Evolutionary conservation across 2,113 vertebrate genomes (phyloP).

Genomic region (Periophthalmus modestus): DNA sequence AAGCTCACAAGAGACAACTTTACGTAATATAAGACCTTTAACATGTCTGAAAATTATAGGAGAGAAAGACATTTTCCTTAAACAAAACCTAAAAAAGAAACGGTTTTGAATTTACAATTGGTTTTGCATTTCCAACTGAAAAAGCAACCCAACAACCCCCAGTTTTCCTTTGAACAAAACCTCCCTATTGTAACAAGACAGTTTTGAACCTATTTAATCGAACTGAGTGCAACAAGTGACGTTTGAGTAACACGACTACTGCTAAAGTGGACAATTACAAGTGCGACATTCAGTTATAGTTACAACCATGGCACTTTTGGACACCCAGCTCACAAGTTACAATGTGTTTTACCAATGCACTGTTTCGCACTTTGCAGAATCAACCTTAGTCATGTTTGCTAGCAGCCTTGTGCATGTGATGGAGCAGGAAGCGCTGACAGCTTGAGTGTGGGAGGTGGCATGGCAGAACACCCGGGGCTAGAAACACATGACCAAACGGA

Average conservation of each 20-base stretch:
- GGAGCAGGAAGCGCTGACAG: slow-evolving; percentile 54
- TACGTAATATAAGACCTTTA: too few species aligned
- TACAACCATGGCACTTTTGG: slow-evolving; percentile 43
- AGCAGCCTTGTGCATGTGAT: slow-evolving; percentile 18
- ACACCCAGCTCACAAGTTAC: slow-evolving; percentile 37
- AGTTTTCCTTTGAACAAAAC: not conserved
- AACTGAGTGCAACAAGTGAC: slow-evolving; percentile 21
- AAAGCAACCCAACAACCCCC: not conserved
- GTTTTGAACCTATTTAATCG: slow-evolving; percentile 15
- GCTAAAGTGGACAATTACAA: slow-evolving; percentile 37
- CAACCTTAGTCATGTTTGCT: slow-evolving; percentile 48
- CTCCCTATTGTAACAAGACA: slow-evolving; percentile 25
- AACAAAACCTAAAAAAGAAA: not conserved
- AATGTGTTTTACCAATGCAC: slow-evolving; percentile 27
- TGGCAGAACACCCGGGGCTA: slow-evolving; percentile 54
- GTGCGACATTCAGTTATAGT: slow-evolving; percentile 60
- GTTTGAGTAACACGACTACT: slow-evolving; percentile 32
- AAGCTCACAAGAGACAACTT: too few species aligned
- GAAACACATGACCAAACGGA: slow-evolving; percentile 42
- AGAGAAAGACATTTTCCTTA: not conserved
- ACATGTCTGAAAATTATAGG: too few species aligned
- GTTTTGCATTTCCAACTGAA: too few species aligned
- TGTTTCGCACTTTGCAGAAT: slow-evolving; percentile 30
- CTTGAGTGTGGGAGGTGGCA: slow-evolving; percentile 61
- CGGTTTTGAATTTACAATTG: too few species aligned